Percentiles rank a stretch among this genome's conserved stretches.
Evolutionary conservation across 2,797 vertebrate species (phyloP).

Genomic region (Halcyon leucocephala): DNA sequence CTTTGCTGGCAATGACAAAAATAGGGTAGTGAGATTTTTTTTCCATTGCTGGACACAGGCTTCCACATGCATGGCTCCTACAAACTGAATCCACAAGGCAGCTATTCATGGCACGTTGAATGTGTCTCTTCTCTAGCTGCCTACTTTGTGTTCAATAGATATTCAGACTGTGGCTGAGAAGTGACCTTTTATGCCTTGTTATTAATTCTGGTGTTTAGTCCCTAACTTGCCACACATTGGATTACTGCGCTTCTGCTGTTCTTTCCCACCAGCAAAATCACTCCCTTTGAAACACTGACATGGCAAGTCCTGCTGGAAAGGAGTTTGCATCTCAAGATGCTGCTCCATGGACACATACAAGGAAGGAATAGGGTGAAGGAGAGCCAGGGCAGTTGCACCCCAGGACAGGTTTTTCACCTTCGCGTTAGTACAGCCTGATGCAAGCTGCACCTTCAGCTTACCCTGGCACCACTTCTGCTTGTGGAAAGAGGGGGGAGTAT

Average conservation of each 20-base stretch:
- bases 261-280: neutral
- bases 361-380: neutral
- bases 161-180: conserved; percentile 1
- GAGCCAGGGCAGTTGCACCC: fast-evolving
- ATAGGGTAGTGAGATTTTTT: conserved; percentile 31
- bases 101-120: conserved; percentile 58
- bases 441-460: neutral
- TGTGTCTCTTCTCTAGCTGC: conserved; percentile 39
- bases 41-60: conserved; percentile 47
- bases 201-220: neutral
- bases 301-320: neutral
- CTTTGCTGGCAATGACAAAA: conserved; percentile 27
- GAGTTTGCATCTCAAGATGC: neutral
- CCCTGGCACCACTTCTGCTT: fast-evolving
- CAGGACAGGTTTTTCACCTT: neutral
- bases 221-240: neutral
- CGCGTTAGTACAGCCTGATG: fast-evolving
- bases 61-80: neutral
- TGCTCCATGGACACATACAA: fast-evolving
- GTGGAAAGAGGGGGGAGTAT: neutral
- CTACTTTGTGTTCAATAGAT: neutral
- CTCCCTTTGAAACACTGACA: neutral
- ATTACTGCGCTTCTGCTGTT: neutral
- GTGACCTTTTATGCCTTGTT: conserved; percentile 23
- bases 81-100: conserved; percentile 66